Conservation (phyloP, 2,797 vertebrate species). For the Chrosomus eos region DNA sequence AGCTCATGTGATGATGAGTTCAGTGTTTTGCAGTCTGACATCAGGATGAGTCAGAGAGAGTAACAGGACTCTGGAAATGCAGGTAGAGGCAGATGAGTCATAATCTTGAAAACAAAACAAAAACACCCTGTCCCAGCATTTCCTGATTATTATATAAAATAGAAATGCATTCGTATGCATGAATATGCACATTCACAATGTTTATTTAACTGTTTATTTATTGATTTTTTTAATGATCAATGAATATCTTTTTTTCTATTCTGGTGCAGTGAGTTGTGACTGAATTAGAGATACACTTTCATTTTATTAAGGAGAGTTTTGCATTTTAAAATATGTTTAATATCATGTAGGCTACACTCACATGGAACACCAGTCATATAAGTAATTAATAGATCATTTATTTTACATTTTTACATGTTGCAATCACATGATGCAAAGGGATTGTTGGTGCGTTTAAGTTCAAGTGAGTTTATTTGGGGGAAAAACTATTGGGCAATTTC, state of each 20-base stretch:
- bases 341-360: background rate
- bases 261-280: background rate
- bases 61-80: conserved; percentile 41
- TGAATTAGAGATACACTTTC: background rate
- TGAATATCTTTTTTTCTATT: background rate
- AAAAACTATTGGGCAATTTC: background rate
- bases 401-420: background rate
- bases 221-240: background rate
- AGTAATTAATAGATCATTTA: background rate
- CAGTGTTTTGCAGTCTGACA: conserved; percentile 19
- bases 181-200: background rate
- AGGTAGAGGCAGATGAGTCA: conserved; percentile 46
- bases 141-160: conserved; percentile 10
- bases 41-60: conserved; percentile 45
- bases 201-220: background rate
- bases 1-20: conserved; percentile 26
- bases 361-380: background rate
- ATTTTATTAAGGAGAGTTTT: background rate
- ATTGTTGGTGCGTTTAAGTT: background rate
- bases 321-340: background rate
- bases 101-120: conserved; percentile 25
- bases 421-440: background rate
- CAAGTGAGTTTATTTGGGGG: background rate
- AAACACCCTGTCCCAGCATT: conserved; percentile 3
- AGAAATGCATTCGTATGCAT: background rate